phyloP scores from a whole-genome alignment of 2,888 invertebrate species.

The Nomada lathburiana region DNA sequence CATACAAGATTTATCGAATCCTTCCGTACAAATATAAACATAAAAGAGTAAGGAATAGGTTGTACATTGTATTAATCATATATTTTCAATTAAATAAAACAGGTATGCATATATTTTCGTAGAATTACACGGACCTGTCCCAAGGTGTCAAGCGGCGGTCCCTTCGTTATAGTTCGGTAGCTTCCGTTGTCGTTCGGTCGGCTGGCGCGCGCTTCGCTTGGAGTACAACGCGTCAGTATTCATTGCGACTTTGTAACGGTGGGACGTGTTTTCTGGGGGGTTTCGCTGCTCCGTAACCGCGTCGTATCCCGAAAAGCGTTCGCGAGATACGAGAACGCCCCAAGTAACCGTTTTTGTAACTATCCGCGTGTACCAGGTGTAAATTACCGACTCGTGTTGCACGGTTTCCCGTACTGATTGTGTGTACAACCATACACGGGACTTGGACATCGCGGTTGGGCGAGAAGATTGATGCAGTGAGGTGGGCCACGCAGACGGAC shows the following conservation, averaged over 20 bases:
- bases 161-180: slow-evolving; percentile 52
- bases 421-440: slow-evolving; percentile 11
- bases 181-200: slow-evolving; percentile 42
- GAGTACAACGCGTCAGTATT: slow-evolving; percentile 51
- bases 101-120: slow-evolving; percentile 6
- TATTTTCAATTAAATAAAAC: neutral
- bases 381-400: slow-evolving; percentile 49
- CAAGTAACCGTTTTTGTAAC: slow-evolving; percentile 36
- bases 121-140: slow-evolving; percentile 26
- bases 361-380: slow-evolving; percentile 31
- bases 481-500: slow-evolving; percentile 42
- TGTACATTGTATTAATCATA: too few species aligned
- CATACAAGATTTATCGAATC: too few species aligned
- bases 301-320: slow-evolving; percentile 39
- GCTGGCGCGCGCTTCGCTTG: slow-evolving; percentile 58
- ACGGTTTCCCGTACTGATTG: slow-evolving; percentile 26
- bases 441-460: slow-evolving; percentile 11
- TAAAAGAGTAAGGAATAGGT: too few species aligned
- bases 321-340: slow-evolving; percentile 46
- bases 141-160: slow-evolving; percentile 31
- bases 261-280: slow-evolving; percentile 31
- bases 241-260: slow-evolving; percentile 56
- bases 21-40: too few species aligned
- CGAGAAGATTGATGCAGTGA: slow-evolving; percentile 54
- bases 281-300: slow-evolving; percentile 21